phyloP scores from a whole-genome alignment of 2,797 vertebrate genomes.

The Corythornis leucogaster region DNA sequence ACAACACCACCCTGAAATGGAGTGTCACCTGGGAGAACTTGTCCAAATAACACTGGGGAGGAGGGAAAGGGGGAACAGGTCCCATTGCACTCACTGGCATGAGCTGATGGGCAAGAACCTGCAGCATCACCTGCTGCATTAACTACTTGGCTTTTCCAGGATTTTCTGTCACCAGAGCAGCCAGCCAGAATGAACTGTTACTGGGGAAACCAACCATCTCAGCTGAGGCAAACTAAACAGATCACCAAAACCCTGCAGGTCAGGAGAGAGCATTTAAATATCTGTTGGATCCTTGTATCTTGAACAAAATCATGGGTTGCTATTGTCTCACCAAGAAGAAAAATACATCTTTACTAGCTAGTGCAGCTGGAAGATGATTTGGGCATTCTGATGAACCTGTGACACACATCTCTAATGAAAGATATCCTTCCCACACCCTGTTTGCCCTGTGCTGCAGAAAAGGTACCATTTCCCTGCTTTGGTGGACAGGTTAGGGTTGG shows the following conservation, averaged over 20 bases:
- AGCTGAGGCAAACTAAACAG: neutral
- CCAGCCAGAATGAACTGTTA: neutral
- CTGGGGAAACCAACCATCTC: neutral
- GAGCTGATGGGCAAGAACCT: neutral
- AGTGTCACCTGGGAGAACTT: neutral
- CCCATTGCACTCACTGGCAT: neutral
- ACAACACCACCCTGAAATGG: neutral
- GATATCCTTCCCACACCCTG: neutral
- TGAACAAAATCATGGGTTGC: neutral
- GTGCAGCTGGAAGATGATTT: neutral
- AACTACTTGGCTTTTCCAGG: neutral
- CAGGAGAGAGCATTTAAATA: neutral
- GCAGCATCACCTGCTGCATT: neutral
- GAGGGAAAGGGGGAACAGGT: accelerated
- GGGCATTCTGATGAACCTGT: neutral
- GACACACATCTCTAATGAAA: neutral
- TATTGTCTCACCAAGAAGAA: neutral
- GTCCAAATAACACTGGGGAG: neutral
- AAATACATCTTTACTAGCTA: neutral
- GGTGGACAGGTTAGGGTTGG: neutral
- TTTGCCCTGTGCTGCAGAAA: neutral
- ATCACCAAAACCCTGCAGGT: neutral
- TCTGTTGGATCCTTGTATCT: neutral
- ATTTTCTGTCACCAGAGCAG: neutral
- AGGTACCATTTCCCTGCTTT: neutral